Evolutionary conservation across 2,797 vertebrate genomes (phyloP), one percentile per base, ranked within the genome.

Genomic region (Aldrovandia affinis): DNA sequence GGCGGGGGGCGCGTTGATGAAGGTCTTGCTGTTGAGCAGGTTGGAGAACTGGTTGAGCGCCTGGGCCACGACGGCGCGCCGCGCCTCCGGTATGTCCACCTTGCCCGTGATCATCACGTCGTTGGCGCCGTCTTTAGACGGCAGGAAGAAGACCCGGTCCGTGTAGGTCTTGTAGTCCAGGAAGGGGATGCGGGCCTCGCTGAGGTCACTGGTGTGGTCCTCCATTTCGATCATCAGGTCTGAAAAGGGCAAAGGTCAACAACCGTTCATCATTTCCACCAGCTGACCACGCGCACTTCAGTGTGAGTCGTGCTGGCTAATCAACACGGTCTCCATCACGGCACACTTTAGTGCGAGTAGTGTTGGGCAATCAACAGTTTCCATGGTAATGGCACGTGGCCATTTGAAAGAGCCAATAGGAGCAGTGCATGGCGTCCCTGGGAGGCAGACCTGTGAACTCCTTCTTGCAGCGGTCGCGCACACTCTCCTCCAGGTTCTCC

Each of bases 161-260:
- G 98, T 99, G 93, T 99, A 99, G 3, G 96, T 99, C 94, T 99
- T 99, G 89, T 98, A 99, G 93, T 99, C 98, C 86, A 99, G 90
- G 87, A 99, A 97, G 0, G 98, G 98, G 87, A 98, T 99, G 59
- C 98, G 94, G 0, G 96, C 97, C 92, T 99, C 98, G 0, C 95
- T 98, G 87, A 97, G 91, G 0, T 99, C 98, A 7, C 95, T 99
- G 61, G 97, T 99, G 88, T 99, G 98, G 91, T 99, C 98, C 87
- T 99, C 98, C 98, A 99, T 99, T 92, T 99, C 98, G 52, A 99
- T 99, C 98, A 99, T 99, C 83, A 99, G 93, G 92, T 99, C 98
- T 99, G 90, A 12, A 81, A 59, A 78, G 18, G 59, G 44, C 15
- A 50, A 20, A 5, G 33, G 15, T 70, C 33, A 70, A 18, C 33